A percentile compares a stretch with the other conserved stretches of the same genome.
Conservation (phyloP, 2,113 vertebrate genomes). For the Caretta caretta region DNA sequence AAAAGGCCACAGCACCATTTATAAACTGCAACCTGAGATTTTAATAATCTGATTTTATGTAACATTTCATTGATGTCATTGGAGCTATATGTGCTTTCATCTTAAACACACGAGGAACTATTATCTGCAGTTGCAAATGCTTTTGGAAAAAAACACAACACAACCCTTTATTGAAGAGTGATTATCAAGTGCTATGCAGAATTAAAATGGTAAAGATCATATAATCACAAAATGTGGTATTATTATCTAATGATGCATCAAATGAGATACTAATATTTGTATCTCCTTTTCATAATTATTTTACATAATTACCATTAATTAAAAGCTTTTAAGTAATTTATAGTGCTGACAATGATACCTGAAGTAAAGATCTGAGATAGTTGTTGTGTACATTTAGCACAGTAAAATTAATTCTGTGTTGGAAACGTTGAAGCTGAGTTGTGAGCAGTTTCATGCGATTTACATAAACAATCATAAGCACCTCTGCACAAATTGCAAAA, state of each 20-base stretch:
- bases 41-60: background rate
- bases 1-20: background rate
- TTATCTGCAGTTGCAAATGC: fast-evolving
- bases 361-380: background rate
- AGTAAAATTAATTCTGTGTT: background rate
- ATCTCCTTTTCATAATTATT: background rate
- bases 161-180: background rate
- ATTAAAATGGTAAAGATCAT: background rate
- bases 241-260: background rate
- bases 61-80: background rate
- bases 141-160: background rate
- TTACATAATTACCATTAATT: background rate
- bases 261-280: background rate
- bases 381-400: background rate
- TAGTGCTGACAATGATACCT: background rate
- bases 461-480: background rate
- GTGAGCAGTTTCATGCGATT: background rate
- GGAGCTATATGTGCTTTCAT: background rate
- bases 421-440: background rate
- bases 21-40: background rate
- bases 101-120: background rate
- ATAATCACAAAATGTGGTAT: background rate
- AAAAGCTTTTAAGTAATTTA: background rate
- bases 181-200: background rate
- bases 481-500: background rate